These are phyloP conservation scores for Trimorus sp. DNA, from an alignment of 2,888 invertebrate species.

Conservation along the genomic window DNA sequence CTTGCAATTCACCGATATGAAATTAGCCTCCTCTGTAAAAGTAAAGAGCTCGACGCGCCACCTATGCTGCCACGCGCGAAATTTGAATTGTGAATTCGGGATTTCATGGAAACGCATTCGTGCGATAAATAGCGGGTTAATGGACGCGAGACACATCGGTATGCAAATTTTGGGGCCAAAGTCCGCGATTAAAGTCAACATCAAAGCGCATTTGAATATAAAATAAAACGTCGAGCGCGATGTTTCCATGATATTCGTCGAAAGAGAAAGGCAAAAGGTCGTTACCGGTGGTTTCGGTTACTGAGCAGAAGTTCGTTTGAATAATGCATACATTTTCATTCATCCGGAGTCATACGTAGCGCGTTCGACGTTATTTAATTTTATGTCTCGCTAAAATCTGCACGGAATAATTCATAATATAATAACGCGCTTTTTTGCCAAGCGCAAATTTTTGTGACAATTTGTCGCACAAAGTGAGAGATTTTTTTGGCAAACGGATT, in stretches of 20 bases:
- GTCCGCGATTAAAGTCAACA: conserved; percentile 27
- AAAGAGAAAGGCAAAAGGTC: conserved; percentile 43
- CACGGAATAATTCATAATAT: neutral
- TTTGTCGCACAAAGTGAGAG: too few relatives aligned
- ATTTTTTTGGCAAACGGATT: too few relatives aligned
- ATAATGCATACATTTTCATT: conserved; percentile 58
- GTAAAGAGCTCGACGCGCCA: too few relatives aligned
- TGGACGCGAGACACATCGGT: neutral
- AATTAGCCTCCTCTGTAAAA: too few relatives aligned
- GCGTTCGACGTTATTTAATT: conserved; percentile 54
- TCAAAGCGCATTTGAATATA: conserved; percentile 41
- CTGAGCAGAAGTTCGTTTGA: conserved; percentile 51
- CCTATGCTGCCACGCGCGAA: neutral
- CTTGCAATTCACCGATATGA: too few relatives aligned
- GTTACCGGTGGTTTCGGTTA: conserved; percentile 49
- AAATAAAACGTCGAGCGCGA: conserved; percentile 31
- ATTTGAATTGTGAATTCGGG: neutral
- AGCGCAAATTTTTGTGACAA: too few relatives aligned
- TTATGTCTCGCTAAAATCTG: conserved; percentile 47
- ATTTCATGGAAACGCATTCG: neutral
- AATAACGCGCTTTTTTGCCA: too few relatives aligned
- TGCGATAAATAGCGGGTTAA: conserved; percentile 8
- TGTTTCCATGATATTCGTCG: conserved; percentile 42
- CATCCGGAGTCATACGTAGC: conserved; percentile 44
- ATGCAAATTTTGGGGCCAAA: conserved; percentile 5